phyloP scores from a whole-genome alignment of 1,140 invertebrate genomes.

The Temnothorax longispinosus region DNA sequence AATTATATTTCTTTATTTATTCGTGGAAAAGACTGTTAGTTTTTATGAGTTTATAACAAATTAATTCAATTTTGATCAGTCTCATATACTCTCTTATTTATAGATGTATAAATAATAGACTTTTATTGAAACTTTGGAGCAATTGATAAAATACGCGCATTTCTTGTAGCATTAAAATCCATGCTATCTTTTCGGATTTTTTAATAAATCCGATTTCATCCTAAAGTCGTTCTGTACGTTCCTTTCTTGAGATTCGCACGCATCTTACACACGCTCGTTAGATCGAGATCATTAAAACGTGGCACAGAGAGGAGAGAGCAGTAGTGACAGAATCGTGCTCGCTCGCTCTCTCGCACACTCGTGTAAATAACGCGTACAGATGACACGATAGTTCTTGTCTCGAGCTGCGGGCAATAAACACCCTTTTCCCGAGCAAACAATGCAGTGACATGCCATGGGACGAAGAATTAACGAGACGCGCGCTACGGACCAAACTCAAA shows the following conservation, averaged over 20 bases:
- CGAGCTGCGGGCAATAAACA: conserved; percentile 73
- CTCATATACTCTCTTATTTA: neutral
- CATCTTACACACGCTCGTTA: conserved; percentile 66
- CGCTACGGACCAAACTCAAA: conserved; percentile 61
- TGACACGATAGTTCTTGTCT: conserved; percentile 62
- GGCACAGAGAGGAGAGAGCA: neutral
- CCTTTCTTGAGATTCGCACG: conserved; percentile 18
- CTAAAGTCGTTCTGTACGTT: neutral
- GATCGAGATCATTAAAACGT: conserved; percentile 75
- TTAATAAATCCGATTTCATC: conserved; percentile 4
- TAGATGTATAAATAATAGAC: neutral
- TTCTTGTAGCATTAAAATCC: neutral
- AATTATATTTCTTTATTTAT: neutral
- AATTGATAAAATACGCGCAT: neutral
- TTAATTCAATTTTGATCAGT: neutral
- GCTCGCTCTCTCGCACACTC: conserved; percentile 2
- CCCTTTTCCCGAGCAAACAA: conserved; percentile 68
- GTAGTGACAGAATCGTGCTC: neutral
- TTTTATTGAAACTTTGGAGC: neutral
- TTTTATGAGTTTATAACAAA: neutral
- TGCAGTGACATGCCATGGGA: conserved; percentile 72
- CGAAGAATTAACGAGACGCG: conserved; percentile 77
- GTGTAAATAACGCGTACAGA: conserved; percentile 37
- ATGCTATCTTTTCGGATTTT: neutral
- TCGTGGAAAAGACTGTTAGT: neutral